Evolutionary conservation across 2,888 invertebrate species (phyloP), one percentile per base, ranked within the genome.

Genomic region (Xanthia icteritia): DNA sequence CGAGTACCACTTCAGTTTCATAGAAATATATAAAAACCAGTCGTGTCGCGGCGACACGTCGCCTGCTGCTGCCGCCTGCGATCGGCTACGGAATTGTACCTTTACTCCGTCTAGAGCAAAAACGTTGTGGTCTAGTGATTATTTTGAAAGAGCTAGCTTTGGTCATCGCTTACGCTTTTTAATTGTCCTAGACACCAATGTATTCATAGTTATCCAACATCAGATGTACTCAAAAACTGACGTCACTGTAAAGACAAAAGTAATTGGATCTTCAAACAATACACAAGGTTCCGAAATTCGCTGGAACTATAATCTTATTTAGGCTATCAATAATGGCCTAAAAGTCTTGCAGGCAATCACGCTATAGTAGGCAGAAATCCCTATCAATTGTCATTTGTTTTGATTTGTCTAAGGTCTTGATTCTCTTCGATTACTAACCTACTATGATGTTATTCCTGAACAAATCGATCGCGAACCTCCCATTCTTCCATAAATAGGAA

Each of bases 401-500:
- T 45, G 6, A 36, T 45, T 36, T 11, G 17, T 5, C 15, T 15
- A 45, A 31, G 11, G n/a, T 75, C 20, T 31, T 27, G 48, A 51
- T 11, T 45, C 15, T n/a, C 45, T 56, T 48, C 27, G 2, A n/a
- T 27, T 39, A 36, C 36, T 8, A 48, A 58, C 48, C 0, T 54
- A 15, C 17, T 27, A 17, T 8, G 2, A 39, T n/a, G 0, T 23
- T n/a, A 39, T 27, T 61, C 20, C 9, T 61, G 13, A 23, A 20
- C n/a, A 64, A 64, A 79, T 83, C 45, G 64, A 71, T 68, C 1
- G 66, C 5, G 23, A 79, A 36, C 27, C 71, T n/a, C n/a, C 42
- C 27, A 39, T 42, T 20, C 45, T 66, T 48, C 75, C 64, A 64
- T 83, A 83, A 83, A 83, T 82, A 79, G 48, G 64, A 83, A 74